Percentiles rank a stretch among this genome's conserved stretches.
Conservation (phyloP, 2,888 invertebrate species). For the Empis livida region DNA sequence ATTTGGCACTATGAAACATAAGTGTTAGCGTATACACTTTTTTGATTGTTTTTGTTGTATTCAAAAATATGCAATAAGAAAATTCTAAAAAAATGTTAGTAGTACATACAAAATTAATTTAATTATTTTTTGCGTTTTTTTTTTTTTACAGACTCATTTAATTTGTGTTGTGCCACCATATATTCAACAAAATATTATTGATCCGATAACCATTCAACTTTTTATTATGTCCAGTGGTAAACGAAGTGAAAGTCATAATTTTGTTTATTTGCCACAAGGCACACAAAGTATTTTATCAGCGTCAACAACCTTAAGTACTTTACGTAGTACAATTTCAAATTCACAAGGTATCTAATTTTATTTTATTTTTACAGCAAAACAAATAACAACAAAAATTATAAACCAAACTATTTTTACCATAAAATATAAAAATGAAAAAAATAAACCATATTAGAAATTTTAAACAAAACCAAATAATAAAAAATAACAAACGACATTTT, state of each 20-base stretch:
- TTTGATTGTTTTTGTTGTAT: too few relatives aligned
- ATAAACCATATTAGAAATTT: too few relatives aligned
- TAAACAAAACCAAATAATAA: background rate
- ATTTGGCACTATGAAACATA: too few relatives aligned
- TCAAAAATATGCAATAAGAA: too few relatives aligned
- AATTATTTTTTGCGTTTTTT: background rate
- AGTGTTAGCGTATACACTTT: too few relatives aligned
- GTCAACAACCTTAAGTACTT: slow-evolving; percentile 31
- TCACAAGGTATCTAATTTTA: slow-evolving; percentile 29
- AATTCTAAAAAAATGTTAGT: too few relatives aligned
- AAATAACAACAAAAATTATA: too few relatives aligned
- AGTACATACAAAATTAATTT: too few relatives aligned
- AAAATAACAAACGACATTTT: background rate
- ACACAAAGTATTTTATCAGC: slow-evolving; percentile 28
- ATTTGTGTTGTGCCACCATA: slow-evolving; percentile 78
- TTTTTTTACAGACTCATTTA: slow-evolving; percentile 59
- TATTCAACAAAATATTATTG: slow-evolving; percentile 47
- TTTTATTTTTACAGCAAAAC: background rate
- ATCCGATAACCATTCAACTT: slow-evolving; percentile 61
- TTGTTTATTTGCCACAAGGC: slow-evolving; percentile 60
- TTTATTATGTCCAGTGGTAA: slow-evolving; percentile 74
- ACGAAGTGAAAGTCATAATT: slow-evolving; percentile 72
- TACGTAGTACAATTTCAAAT: slow-evolving; percentile 24
- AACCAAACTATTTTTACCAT: too few relatives aligned
- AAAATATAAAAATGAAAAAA: too few relatives aligned